phyloP scores from a whole-genome alignment of 2,113 vertebrate genomes.

The Sphyrna mokarran region DNA sequence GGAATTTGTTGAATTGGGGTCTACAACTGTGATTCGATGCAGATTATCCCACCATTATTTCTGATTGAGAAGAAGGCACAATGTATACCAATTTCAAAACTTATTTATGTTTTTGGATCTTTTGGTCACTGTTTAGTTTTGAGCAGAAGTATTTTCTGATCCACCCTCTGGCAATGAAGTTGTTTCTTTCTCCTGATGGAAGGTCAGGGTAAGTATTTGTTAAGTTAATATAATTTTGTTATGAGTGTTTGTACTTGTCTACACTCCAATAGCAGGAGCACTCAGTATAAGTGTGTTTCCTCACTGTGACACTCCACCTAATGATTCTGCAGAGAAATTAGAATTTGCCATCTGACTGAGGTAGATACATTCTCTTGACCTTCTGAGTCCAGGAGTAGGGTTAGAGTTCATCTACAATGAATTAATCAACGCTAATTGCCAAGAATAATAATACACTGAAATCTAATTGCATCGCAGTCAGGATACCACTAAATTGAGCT shows the following conservation, averaged over 20 bases:
- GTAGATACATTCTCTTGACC: not conserved
- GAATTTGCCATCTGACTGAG: not conserved
- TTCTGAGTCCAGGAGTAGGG: not conserved
- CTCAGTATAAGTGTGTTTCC: not conserved
- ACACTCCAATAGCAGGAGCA: not conserved
- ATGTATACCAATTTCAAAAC: too few relatives aligned
- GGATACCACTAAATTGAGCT: not conserved
- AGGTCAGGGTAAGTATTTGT: not conserved
- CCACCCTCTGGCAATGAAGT: not conserved
- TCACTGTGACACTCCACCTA: not conserved
- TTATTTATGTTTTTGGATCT: too few relatives aligned
- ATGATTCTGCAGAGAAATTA: not conserved
- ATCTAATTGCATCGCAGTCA: not conserved
- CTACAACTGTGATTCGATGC: not conserved
- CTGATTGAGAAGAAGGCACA: too few relatives aligned
- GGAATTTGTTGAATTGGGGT: too few relatives aligned
- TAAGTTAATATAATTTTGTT: too few relatives aligned
- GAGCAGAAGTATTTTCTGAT: not conserved
- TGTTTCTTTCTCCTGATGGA: not conserved
- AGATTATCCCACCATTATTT: not conserved
- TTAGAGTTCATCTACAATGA: not conserved
- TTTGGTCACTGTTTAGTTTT: not conserved
- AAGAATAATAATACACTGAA: not conserved
- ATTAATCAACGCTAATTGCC: not conserved
- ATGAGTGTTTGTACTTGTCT: not conserved